A percentile compares a stretch with the other conserved stretches of the same genome.
Evolutionary conservation across 30 jellyfish, hydroid and myxozoan genomes (phyloP).

Genomic region (Hydra vulgaris): DNA sequence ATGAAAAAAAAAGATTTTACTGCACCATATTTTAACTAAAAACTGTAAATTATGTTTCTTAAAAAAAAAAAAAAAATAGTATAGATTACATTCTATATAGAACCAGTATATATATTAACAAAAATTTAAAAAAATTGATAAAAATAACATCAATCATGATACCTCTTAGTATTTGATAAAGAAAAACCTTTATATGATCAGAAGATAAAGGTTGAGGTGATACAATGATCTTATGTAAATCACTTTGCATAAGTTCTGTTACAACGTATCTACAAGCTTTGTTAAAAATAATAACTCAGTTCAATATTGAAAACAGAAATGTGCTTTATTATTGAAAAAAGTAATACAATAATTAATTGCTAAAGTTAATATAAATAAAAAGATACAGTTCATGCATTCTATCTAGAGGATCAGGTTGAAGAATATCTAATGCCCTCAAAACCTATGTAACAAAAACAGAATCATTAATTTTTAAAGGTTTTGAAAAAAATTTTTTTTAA

Average conservation of each 20-base stretch:
- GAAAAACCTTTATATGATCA: constrained; percentile 94
- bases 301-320: not conserved
- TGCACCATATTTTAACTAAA: too few species aligned
- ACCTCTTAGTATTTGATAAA: constrained; percentile 96
- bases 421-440: constrained; percentile 80
- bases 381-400: constrained; percentile 95
- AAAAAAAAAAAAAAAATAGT: too few species aligned
- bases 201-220: constrained; percentile 98
- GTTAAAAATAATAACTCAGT: constrained; percentile 34
- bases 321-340: not conserved
- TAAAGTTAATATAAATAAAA: not conserved
- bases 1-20: too few species aligned
- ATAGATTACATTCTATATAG: too few species aligned
- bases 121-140: too few species aligned
- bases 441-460: constrained; percentile 60
- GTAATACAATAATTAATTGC: not conserved
- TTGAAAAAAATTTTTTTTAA: not conserved
- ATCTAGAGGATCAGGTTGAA: constrained; percentile 96
- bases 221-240: constrained; percentile 86
- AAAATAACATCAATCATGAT: not conserved
- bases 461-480: too few species aligned
- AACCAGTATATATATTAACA: too few species aligned
- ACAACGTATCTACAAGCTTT: constrained; percentile 59
- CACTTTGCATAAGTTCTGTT: constrained; percentile 97
- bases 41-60: too few species aligned